phyloP scores from a whole-genome alignment of 2,888 invertebrate genomes.

The Ophioninae sp. region DNA sequence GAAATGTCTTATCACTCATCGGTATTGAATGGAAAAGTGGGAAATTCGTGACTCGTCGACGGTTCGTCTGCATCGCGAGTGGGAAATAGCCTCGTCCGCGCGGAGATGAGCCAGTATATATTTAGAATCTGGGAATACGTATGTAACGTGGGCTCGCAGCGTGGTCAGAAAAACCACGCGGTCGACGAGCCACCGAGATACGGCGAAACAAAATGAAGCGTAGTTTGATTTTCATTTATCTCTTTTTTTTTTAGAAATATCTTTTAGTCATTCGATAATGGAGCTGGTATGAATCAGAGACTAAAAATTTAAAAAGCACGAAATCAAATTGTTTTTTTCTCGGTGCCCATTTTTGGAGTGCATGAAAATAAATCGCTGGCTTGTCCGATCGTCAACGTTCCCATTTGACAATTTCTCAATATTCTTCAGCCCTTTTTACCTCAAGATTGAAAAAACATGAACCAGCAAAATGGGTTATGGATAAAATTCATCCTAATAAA shows the following conservation, averaged over 20 bases:
- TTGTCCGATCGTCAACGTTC: neutral
- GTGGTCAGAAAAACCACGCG: conserved; percentile 27
- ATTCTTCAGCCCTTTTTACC: neutral
- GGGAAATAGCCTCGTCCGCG: conserved; percentile 66
- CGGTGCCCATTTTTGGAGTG: neutral
- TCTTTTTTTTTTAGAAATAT: neutral
- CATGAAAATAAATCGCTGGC: neutral
- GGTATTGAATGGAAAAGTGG: neutral
- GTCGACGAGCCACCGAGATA: neutral
- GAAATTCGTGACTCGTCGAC: conserved; percentile 59
- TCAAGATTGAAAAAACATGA: neutral
- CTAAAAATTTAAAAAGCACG: neutral
- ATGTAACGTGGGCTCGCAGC: conserved; percentile 19
- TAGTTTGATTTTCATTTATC: conserved; percentile 3
- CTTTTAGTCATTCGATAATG: neutral
- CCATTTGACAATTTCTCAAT: neutral
- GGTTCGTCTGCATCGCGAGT: conserved; percentile 64
- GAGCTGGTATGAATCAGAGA: neutral
- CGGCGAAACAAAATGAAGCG: conserved; percentile 24
- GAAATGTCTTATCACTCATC: too few species aligned
- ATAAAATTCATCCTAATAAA: neutral
- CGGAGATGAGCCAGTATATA: conserved; percentile 67
- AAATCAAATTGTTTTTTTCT: neutral
- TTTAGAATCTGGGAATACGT: conserved; percentile 64
- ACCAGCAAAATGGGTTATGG: too few species aligned